These are phyloP conservation scores for Argopecten irradians DNA, from an alignment of 1,140 invertebrate species.

Conservation along the genomic window DNA sequence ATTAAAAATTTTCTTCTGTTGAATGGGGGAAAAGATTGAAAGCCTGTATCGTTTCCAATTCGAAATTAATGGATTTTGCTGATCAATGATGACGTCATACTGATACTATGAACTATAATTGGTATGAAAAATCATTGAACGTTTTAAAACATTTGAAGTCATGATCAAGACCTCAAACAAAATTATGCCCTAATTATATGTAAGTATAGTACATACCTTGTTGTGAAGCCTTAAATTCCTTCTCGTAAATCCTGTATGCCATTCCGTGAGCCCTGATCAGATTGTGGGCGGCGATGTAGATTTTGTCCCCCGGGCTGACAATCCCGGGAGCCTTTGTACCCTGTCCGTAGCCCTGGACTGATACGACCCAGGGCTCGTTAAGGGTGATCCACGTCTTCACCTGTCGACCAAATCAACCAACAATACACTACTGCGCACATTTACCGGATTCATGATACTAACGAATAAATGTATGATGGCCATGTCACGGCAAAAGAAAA, in stretches of 20 bases:
- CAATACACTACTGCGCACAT: neutral
- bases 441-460: too few species aligned
- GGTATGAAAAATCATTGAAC: neutral
- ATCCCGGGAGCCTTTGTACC: constrained; percentile 62
- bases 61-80: too few species aligned
- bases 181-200: neutral
- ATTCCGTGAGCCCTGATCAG: constrained; percentile 70
- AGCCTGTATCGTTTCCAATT: neutral
- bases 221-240: constrained; percentile 58
- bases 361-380: constrained; percentile 74
- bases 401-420: constrained; percentile 41
- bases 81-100: neutral
- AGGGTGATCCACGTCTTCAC: constrained; percentile 77
- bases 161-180: neutral
- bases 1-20: neutral
- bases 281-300: constrained; percentile 66
- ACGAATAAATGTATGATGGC: neutral
- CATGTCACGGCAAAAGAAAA: neutral
- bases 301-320: constrained; percentile 45
- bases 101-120: neutral
- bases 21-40: neutral
- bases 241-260: constrained; percentile 62
- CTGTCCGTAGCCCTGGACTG: constrained; percentile 65
- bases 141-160: neutral
- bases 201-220: constrained; percentile 55